Evolutionary conservation across 2,113 vertebrate genomes (phyloP), one percentile per base, ranked within the genome.

Genomic region (Rhipidura dahli): DNA sequence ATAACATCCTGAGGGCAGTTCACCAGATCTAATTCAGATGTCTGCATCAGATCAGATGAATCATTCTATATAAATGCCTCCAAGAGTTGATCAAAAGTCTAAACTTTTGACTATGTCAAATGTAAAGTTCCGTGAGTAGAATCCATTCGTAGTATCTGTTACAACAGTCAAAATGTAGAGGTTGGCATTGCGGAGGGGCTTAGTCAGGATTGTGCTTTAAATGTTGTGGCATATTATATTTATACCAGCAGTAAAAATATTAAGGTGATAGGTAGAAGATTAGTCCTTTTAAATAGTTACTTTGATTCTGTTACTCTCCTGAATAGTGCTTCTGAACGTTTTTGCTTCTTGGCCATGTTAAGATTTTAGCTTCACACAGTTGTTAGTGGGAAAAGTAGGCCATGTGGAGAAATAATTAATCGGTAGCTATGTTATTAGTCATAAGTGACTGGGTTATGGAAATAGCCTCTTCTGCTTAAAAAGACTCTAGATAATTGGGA

Each of bases 51-150:
- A 81, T 77, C 17, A 73, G 68, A 80, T 89, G 50, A 95, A 49
- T 92, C 71, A 57, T 93, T 83, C 54, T 53, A 49, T 86, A 57
- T 19, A 90, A 95, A 77, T 91, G n/a, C 87, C 76, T 92, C 50
- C 19, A 45, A 77, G 71, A 31, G 50, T 69, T 47, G 30, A 76
- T 65, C 71, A 87, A 76, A 95, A 85, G 24, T n/a, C 47, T 64
- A 22, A 15, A 27, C 31, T 77, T 90, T 15, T 80, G 39, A n/a
- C 21, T 73, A 3, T 37, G 17, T 83, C 45, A 90, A 45, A 65
- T 49, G 4, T 73, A 18, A 83, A 65, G 26, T 83, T 92, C 3
- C 2, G 28, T 49, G 35, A 73, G 54, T 44, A 42, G 68, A 87
- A 54, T 77, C 26, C 6, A 14, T 92, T 92, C 49, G 26, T 69